Evolutionary conservation across 2,797 vertebrate species (phyloP), one percentile per base, ranked within the genome.

Genomic region (Myotis findleyi): DNA sequence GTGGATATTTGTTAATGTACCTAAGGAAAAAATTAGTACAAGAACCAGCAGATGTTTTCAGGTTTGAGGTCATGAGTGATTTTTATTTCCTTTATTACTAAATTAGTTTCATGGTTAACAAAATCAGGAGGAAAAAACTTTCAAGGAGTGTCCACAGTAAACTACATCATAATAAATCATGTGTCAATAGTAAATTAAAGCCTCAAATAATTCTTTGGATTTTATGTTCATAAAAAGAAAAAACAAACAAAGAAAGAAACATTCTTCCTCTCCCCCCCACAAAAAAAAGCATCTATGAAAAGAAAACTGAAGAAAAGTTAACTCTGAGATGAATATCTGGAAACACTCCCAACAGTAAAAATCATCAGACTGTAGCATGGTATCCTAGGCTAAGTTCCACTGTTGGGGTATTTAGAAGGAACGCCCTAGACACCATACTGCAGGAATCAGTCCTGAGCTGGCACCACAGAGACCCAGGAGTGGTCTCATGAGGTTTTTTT

Each of bases 281-380:
- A 89, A 95, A 87, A 91, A 94, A 94, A 91, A 93, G 80, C 21
- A 51, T 55, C 64, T 94, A 91, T 12, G 20, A 79, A 91, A 95
- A 88, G 66, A 94, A 96, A 95, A 87, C 83, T 57, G 59, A 89
- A 92, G 47, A 92, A 87, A 94, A 64, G 83, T 89, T 90, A 94
- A 93, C 89, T 96, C 75, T 82, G 80, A 75, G 59, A 87, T 94
- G 97, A 97, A 36, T 94, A 93, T 92, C 83, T 96, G 91, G 95
- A 95, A 97, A 93, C 84, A 93, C 38, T 96, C 64, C 84, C 93
- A 93, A 95, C 59, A 95, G 86, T 96, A 96, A 95, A 97, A 96
- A 68, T 51, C 92, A 96, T 94, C 95, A 91, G 92, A 94, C 94
- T 96, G 90, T 93, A 94, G 89, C 91, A 51, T 44, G 62, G 93